Base-by-base conservation (phyloP, 2,888 invertebrate genomes). In the Papilio gigon region DNA sequence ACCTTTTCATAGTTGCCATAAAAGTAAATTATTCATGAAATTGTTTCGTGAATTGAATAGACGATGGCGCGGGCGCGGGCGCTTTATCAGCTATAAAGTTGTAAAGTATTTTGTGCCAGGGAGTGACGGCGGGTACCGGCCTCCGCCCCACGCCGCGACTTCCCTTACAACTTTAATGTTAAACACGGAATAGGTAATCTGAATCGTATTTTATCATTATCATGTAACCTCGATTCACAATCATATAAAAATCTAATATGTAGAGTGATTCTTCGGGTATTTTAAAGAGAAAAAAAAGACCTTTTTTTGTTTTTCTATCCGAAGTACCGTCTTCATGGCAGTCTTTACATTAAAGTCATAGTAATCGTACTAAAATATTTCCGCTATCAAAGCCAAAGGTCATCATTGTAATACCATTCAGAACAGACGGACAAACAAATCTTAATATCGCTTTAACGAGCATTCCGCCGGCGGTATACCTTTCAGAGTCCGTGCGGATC, bases 1-100 rank as follows among this genome's bases (percentile, higher is more conserved):
- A 67, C 35, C 37, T 47, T 63, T 68, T 63, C 68, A 59, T 68
- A 59, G 59, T 68, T 47, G 22, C 44, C 27, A 59, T 68, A 64
- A 59, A 64, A 64, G 44, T 64, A 68, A 64, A 64, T 64, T 68
- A 68, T 68, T 68, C 68, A 68, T 64, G 68, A 64, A 68, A 64
- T 64, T 68, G 64, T 64, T 68, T 68, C 64, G 64, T 59, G 59
- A 59, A 68, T 68, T 64, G 64, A 68, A 68, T 64, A 59, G 64
- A 59, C 44, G 68, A 63, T n/a, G 68, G 59, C 47, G 37, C 30
- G 68, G 64, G 37, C 37, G 47, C 44, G 68, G 64, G 37, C 37
- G 47, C 44, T 68, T 68, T 68, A 64, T 68, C 59, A 47, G 68
- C 64, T 58, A 68, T 68, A 68, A 68, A 68, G 64, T 68, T 64